These are phyloP conservation scores for Numenius phaeopus DNA, from an alignment of 2,797 vertebrate species.

Conservation along the genomic window DNA sequence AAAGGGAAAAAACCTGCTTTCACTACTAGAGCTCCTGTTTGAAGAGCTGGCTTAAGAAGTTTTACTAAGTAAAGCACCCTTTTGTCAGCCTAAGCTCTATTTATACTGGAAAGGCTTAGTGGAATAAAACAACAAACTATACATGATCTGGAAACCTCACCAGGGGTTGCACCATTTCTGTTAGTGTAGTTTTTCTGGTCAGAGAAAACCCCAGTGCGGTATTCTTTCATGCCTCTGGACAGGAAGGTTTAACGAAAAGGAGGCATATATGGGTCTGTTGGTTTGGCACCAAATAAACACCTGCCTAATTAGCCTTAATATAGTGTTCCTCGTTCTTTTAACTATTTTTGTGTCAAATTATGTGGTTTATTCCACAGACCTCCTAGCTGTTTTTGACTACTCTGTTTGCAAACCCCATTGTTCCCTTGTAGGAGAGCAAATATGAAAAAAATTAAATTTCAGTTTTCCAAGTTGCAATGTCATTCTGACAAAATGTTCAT, in stretches of 20 bases:
- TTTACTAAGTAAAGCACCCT: not conserved
- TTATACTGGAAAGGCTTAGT: conserved; percentile 27
- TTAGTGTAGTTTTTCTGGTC: not conserved
- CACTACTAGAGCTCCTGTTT: not conserved
- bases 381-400: not conserved
- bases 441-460: not conserved
- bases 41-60: conserved; percentile 21
- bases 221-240: not conserved
- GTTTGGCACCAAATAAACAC: not conserved
- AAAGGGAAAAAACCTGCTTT: not conserved
- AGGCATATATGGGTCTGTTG: not conserved
- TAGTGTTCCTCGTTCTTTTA: not conserved
- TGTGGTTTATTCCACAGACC: not conserved
- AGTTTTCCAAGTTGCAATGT: not conserved
- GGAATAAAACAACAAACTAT: conserved; percentile 9
- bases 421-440: not conserved
- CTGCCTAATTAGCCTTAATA: not conserved
- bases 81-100: conserved; percentile 26
- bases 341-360: not conserved
- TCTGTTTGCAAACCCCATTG: not conserved
- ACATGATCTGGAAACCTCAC: conserved; percentile 20
- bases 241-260: not conserved
- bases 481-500: not conserved
- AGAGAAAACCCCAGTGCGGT: not conserved
- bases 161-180: not conserved